These are phyloP conservation scores for Halichoeres trimaculatus DNA, from an alignment of 2,113 vertebrate genomes.

Conservation along the genomic window DNA sequence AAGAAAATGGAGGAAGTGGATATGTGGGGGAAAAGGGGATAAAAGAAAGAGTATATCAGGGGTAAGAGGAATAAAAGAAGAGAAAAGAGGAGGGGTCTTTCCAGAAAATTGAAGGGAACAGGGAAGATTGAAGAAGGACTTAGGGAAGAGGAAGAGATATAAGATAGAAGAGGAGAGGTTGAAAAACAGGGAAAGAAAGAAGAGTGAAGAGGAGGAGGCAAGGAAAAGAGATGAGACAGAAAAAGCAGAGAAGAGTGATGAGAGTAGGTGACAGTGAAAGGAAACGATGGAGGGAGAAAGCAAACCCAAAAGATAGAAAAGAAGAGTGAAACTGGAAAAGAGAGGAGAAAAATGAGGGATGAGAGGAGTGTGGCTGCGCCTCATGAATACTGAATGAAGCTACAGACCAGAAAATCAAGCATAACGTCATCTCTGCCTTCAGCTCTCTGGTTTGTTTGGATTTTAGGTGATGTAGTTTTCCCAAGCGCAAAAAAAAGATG, in stretches of 20 bases:
- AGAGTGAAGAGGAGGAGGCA: not conserved
- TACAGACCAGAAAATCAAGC: conserved; percentile 13
- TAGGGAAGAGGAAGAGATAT: not conserved
- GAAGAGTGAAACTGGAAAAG: too few relatives aligned
- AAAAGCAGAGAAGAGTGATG: too few relatives aligned
- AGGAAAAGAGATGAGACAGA: too few relatives aligned
- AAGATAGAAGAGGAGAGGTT: not conserved
- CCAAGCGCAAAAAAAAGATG: not conserved
- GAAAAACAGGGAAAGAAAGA: not conserved
- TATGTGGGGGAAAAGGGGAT: not conserved
- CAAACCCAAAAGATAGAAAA: not conserved
- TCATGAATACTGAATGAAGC: conserved; percentile 54
- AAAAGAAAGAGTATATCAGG: not conserved
- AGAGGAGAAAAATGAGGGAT: too few relatives aligned
- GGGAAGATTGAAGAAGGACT: not conserved
- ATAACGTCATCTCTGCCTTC: conserved; percentile 7
- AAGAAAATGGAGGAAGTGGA: not conserved
- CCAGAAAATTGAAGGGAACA: not conserved
- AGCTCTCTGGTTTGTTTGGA: conserved; percentile 12
- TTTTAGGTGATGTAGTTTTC: conserved; percentile 1
- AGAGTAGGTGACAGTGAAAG: not conserved
- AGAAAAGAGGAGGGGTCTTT: too few relatives aligned
- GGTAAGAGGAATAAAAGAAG: too few relatives aligned
- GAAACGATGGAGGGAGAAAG: not conserved
- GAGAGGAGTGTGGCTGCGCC: conserved; percentile 19